A percentile compares a stretch with the other conserved stretches of the same genome.
Evolutionary conservation across 2,113 vertebrate genomes (phyloP).

Genomic region (Myrmecobius fasciatus): DNA sequence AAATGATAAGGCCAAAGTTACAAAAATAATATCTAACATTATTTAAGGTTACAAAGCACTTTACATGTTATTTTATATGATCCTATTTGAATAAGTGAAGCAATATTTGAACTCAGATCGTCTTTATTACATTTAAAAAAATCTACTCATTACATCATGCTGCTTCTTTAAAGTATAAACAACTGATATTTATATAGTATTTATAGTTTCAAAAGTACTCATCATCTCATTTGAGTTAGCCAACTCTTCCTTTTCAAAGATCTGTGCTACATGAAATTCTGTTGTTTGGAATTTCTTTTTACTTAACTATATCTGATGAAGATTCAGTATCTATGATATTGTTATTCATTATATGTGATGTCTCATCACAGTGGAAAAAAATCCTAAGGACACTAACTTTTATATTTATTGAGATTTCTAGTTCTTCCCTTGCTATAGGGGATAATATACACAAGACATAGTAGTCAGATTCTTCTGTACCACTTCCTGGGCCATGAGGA

Average conservation of each 20-base stretch:
- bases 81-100: not conserved
- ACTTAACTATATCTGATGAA: not conserved
- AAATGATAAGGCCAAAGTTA: not conserved
- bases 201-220: not conserved
- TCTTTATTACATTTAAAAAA: not conserved
- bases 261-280: not conserved
- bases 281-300: not conserved
- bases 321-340: not conserved
- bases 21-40: not conserved
- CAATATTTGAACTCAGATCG: not conserved
- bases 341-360: not conserved
- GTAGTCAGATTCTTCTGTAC: too few species aligned
- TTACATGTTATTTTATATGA: not conserved
- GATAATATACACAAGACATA: not conserved
- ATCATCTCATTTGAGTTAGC: not conserved
- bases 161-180: not conserved
- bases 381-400: slow-evolving; percentile 24
- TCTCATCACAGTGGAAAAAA: slow-evolving; percentile 66
- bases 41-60: not conserved
- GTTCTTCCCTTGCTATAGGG: slow-evolving; percentile 37
- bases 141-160: not conserved
- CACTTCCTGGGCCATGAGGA: not conserved
- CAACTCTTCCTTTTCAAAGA: not conserved
- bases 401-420: slow-evolving; percentile 53
- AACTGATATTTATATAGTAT: not conserved